Conservation (phyloP, 2,888 invertebrate genomes). For the Nowickia ferox region DNA sequence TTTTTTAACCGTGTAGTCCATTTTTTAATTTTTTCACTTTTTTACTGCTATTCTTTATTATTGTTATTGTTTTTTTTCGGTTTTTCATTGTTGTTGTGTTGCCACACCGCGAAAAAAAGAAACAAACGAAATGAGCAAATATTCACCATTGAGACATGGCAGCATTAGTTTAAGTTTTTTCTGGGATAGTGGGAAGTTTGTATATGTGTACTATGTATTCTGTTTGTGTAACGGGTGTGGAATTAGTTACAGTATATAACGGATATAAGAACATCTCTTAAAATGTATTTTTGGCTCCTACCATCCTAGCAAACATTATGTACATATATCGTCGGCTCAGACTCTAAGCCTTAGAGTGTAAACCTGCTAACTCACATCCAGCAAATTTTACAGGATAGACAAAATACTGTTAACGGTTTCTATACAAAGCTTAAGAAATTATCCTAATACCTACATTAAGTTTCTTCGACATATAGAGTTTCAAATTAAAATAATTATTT, state of each 20-base stretch:
- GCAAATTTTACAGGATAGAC: too few relatives aligned
- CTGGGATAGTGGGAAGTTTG: slow-evolving; percentile 9
- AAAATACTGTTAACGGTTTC: too few relatives aligned
- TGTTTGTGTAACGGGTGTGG: slow-evolving; percentile 47
- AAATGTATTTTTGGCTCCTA: too few relatives aligned
- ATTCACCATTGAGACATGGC: slow-evolving; percentile 46
- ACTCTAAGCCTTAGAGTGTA: too few relatives aligned
- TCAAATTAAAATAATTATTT: too few relatives aligned
- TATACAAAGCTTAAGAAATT: too few relatives aligned
- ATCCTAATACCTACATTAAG: too few relatives aligned
- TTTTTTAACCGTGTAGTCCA: slow-evolving; percentile 61
- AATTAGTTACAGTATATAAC: not conserved
- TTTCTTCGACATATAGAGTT: too few relatives aligned
- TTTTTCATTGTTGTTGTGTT: slow-evolving; percentile 35
- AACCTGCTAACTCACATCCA: too few relatives aligned
- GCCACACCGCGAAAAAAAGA: slow-evolving; percentile 51
- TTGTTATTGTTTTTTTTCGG: slow-evolving; percentile 36
- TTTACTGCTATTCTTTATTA: slow-evolving; percentile 65
- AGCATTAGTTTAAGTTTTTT: slow-evolving; percentile 37
- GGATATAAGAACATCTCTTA: not conserved
- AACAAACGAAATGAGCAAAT: slow-evolving; percentile 58
- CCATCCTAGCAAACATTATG: too few relatives aligned
- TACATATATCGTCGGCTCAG: too few relatives aligned
- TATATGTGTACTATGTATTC: too few relatives aligned
- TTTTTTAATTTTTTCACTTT: slow-evolving; percentile 66